A percentile compares a stretch with the other conserved stretches of the same genome.
Conservation (phyloP, 2,888 invertebrate genomes). For the Petrolisthes cinctipes region DNA sequence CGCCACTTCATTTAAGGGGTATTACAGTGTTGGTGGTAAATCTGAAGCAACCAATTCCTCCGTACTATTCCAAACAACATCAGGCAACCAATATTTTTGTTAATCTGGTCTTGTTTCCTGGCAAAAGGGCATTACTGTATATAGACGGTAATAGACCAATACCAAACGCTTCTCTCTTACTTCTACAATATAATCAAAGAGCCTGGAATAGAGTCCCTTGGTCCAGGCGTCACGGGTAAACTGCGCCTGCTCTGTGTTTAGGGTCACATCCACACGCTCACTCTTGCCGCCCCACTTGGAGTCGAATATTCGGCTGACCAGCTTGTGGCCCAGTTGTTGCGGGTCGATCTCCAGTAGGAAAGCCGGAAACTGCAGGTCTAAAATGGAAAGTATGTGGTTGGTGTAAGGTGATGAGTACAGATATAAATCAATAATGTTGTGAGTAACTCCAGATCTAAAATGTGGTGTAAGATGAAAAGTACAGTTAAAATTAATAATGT, state of each 20-base stretch:
- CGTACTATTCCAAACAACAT: no score
- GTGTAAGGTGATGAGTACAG: no score
- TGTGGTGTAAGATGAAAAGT: no score
- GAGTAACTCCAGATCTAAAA: no score
- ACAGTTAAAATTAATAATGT: no score
- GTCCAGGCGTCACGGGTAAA: constrained; percentile 78
- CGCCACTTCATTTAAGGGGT: no score
- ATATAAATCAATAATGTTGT: no score
- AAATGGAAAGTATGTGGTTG: constrained; percentile 53
- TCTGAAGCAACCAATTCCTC: no score
- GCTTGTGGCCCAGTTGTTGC: constrained; percentile 74
- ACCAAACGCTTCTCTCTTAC: constrained; percentile 67
- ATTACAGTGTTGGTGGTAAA: no score
- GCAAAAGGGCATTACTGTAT: neutral
- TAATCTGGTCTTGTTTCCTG: no score
- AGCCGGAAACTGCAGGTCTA: constrained; percentile 77
- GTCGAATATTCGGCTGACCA: constrained; percentile 77
- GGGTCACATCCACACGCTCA: constrained; percentile 77
- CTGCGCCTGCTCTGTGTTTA: constrained; percentile 77
- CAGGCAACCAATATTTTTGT: no score
- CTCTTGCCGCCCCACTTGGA: constrained; percentile 78
- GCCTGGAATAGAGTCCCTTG: constrained; percentile 76
- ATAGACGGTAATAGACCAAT: neutral
- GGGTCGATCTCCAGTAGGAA: constrained; percentile 75
- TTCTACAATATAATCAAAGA: constrained; percentile 77